These are phyloP conservation scores for Sebastes miniatus DNA, from an alignment of 2,797 vertebrate genomes.

Conservation along the genomic window DNA sequence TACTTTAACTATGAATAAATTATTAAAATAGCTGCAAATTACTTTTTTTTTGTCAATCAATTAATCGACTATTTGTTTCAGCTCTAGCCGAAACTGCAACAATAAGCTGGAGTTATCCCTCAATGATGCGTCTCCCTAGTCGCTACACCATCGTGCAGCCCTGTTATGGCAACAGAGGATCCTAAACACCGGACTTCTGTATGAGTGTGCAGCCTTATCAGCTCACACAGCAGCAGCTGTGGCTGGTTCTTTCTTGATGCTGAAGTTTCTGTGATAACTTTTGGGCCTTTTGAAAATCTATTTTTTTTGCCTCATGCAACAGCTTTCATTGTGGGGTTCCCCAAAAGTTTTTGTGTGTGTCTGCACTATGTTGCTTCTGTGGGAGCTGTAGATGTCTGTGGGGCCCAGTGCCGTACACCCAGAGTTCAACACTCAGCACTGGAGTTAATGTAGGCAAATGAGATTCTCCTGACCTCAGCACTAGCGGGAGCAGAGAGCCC, in stretches of 20 bases:
- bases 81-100: background rate
- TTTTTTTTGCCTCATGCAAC: background rate
- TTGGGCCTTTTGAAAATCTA: background rate
- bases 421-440: conserved; percentile 44
- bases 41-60: background rate
- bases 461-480: conserved; percentile 72
- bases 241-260: background rate
- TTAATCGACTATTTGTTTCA: background rate
- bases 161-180: background rate
- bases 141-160: background rate
- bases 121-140: background rate
- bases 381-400: conserved; percentile 11
- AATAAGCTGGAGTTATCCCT: no score
- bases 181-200: background rate
- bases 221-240: background rate
- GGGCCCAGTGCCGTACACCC: conserved; percentile 17
- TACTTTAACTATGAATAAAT: background rate
- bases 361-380: background rate
- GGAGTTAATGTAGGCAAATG: conserved; percentile 55
- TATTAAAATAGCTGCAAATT: background rate
- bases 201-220: background rate
- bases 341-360: background rate
- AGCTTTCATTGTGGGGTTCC: background rate
- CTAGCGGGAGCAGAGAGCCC: conserved; percentile 27
- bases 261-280: background rate